Base-by-base conservation (phyloP, 2,113 vertebrate genomes). In the Vidua chalybeata region DNA sequence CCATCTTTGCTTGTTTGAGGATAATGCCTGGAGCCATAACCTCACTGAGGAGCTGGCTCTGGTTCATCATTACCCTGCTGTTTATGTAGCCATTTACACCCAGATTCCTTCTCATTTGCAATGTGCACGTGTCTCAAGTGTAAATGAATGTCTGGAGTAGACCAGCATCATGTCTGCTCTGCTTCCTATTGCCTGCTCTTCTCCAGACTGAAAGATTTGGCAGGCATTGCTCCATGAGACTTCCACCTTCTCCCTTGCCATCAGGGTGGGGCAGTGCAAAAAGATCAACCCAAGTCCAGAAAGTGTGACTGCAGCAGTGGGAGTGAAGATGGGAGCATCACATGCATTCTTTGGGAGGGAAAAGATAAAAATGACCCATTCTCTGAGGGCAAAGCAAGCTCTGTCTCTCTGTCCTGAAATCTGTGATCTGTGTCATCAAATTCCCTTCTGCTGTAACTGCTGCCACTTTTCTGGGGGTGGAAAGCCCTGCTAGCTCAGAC, bases 11-110 rank as follows among this genome's bases (percentile, higher is more conserved):
- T 68, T 58, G 45, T 76, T 43, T 14, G 17, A 77, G 73, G 43
- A 22, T 30, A 26, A 11, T 30, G 52, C 35, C 79, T 0, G 0
- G 66, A 84, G 68, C 49, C 0, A 0, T 41, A 69, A 46, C 41
- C 13, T 74, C 43, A 30, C 55, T 9, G 59, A 89, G 76, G 63
- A 72, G 54, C 63, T 89, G 86, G 45, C 76, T 73, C 41, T 66
- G 73, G 28, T 74, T 87, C 43, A 10, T 55, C 43, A 19, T 55
- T 43, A 35, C 2, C 0, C 35, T 87, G 64, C 72, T 80, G 43
- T 46, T 93, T 58, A 10, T 43, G 64, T 9, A 84, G 63, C 35
- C 61, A n/a, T 68, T 87, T 63, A 41, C 15, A 72, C 39, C 14
- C 48, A 46, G 12, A 58, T 75, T 28, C 52, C 74, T 69, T 12